These are phyloP conservation scores for Samia ricini DNA, from an alignment of 1,140 invertebrate species.

Conservation along the genomic window DNA sequence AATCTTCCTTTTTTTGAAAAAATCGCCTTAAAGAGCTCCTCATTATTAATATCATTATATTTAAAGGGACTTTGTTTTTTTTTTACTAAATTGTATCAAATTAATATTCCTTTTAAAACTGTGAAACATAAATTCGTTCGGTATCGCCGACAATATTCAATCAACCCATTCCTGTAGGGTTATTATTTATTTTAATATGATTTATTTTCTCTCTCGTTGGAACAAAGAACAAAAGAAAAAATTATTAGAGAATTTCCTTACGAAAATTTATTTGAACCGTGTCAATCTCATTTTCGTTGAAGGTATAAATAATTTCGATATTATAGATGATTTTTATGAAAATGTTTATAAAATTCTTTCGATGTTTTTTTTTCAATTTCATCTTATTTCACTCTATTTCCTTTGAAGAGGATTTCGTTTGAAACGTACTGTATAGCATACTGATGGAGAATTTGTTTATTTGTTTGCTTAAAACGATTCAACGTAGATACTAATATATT, in stretches of 20 bases:
- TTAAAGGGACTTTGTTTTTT: background rate
- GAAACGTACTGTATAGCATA: background rate
- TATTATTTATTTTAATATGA: background rate
- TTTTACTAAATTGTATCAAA: background rate
- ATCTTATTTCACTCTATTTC: background rate
- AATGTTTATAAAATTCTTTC: background rate
- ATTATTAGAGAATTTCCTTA: background rate
- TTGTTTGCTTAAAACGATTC: background rate
- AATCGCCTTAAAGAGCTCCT: too few relatives aligned
- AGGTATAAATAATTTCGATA: background rate
- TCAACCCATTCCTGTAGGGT: background rate
- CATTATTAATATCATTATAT: background rate
- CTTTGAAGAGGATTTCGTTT: background rate
- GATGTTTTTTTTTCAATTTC: background rate
- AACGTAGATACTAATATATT: background rate
- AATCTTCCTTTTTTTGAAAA: too few relatives aligned
- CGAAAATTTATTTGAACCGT: background rate
- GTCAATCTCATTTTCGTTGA: background rate
- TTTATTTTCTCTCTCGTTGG: background rate
- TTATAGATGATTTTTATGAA: background rate
- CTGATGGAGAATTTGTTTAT: background rate
- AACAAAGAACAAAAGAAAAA: background rate
- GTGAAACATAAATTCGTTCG: background rate
- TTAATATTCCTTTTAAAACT: background rate
- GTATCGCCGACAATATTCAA: background rate